Conservation (phyloP, 2,797 vertebrate species). For the Austrolebias charrua region DNA sequence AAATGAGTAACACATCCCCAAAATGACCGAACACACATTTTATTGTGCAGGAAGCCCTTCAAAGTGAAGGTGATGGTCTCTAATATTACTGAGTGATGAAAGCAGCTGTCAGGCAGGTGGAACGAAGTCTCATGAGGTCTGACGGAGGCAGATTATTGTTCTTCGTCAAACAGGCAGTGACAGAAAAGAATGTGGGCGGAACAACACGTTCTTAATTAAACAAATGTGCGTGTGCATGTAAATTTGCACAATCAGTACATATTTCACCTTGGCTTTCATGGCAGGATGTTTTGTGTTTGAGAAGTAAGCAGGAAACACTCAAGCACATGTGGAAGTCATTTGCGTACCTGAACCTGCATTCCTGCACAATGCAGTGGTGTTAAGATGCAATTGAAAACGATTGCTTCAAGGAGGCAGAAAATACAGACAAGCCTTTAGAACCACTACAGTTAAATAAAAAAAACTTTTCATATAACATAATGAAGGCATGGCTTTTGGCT, state of each 20-base stretch:
- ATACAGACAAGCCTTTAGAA: slow-evolving; percentile 43
- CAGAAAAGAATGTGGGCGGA: background rate
- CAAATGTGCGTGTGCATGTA: background rate
- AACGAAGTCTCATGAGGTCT: slow-evolving; percentile 18
- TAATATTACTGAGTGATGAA: slow-evolving; percentile 20
- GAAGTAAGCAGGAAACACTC: slow-evolving; percentile 48
- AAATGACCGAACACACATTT: background rate
- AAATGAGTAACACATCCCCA: background rate
- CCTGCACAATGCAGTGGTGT: slow-evolving; percentile 50
- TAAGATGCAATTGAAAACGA: slow-evolving; percentile 58
- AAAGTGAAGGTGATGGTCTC: slow-evolving; percentile 13
- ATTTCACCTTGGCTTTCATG: slow-evolving; percentile 42
- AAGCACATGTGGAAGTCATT: slow-evolving; percentile 61
- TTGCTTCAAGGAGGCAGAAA: slow-evolving; percentile 40
- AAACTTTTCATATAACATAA: slow-evolving; percentile 29
- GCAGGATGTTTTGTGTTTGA: slow-evolving; percentile 40
- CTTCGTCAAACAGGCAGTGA: slow-evolving; percentile 17
- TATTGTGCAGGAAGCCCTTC: slow-evolving; percentile 18
- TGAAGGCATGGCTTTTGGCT: slow-evolving; percentile 37
- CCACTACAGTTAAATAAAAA: slow-evolving; percentile 27
- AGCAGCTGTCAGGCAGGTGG: slow-evolving; percentile 24
- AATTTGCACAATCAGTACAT: slow-evolving; percentile 11
- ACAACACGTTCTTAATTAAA: slow-evolving; percentile 11
- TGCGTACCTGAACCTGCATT: slow-evolving; percentile 58
- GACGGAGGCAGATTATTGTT: slow-evolving; percentile 10